These are phyloP conservation scores for Mactromeris polynyma DNA, from an alignment of 2,888 invertebrate genomes.

Conservation along the genomic window DNA sequence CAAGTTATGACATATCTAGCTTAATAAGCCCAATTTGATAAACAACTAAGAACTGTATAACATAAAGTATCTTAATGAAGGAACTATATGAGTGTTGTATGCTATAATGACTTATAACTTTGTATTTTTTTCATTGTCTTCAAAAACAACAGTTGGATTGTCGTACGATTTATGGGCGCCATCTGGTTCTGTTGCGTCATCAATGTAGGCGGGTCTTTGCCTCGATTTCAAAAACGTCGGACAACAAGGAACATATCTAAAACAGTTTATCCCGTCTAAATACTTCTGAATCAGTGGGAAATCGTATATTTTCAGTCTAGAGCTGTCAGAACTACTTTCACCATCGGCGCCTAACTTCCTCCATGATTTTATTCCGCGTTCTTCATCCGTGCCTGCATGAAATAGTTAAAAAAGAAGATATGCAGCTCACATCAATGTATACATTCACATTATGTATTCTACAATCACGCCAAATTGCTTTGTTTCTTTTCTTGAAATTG, in stretches of 20 bases:
- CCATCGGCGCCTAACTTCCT: conserved; percentile 40
- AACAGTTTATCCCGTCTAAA: conserved; percentile 70
- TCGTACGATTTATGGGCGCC: background rate
- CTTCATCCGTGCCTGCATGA: conserved; percentile 66
- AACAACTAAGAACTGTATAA: no score
- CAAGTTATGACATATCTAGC: no score
- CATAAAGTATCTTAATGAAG: no score
- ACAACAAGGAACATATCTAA: conserved; percentile 77
- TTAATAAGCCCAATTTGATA: no score
- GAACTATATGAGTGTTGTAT: no score
- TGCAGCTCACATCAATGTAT: no score
- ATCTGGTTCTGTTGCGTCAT: background rate
- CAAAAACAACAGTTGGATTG: background rate
- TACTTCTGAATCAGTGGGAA: conserved; percentile 78
- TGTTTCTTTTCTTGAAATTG: background rate
- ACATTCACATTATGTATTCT: background rate
- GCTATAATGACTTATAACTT: no score
- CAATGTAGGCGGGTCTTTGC: background rate
- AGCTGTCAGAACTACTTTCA: background rate
- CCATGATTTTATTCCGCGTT: conserved; percentile 67
- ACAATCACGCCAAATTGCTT: no score
- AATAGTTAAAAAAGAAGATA: background rate
- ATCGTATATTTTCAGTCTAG: conserved; percentile 84
- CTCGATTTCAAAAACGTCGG: conserved; percentile 56
- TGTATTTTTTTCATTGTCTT: background rate